Conservation (phyloP, 2,888 invertebrate genomes). For the Orgyia antiqua region DNA sequence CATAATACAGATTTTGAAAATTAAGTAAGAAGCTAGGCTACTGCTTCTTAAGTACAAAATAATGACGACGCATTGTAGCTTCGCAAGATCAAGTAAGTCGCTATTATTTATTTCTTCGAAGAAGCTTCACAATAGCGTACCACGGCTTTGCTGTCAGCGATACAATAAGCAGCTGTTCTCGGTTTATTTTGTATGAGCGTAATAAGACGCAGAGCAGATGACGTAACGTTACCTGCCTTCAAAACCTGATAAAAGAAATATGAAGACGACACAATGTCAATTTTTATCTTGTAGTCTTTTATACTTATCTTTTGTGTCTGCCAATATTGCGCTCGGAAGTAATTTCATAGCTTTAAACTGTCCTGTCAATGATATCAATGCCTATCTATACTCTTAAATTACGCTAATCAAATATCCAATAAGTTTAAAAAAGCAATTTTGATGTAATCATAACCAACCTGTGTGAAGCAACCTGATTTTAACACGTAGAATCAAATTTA, state of each 20-base stretch:
- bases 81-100: constrained; percentile 64
- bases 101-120: constrained; percentile 67
- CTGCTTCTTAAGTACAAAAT: constrained; percentile 61
- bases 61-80: constrained; percentile 66
- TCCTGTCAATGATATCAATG: too few relatives aligned
- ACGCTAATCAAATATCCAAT: too few relatives aligned
- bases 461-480: too few relatives aligned
- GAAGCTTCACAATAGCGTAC: constrained; percentile 58
- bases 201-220: constrained; percentile 54
- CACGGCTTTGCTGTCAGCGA: constrained; percentile 64
- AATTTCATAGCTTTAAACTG: too few relatives aligned
- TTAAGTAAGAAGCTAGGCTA: too few relatives aligned
- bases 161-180: constrained; percentile 67
- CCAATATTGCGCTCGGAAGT: constrained; percentile 30
- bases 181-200: constrained; percentile 52
- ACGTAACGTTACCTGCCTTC: constrained; percentile 55
- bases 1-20: too few relatives aligned
- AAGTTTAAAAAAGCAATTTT: too few relatives aligned
- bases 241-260: constrained; percentile 42
- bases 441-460: too few relatives aligned
- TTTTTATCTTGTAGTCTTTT: constrained; percentile 39
- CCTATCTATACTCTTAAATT: too few relatives aligned
- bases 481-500: too few relatives aligned
- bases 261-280: constrained; percentile 33
- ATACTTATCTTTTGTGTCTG: constrained; percentile 40